phyloP scores from a whole-genome alignment of 2,113 vertebrate genomes.

The Tachycineta bicolor region DNA sequence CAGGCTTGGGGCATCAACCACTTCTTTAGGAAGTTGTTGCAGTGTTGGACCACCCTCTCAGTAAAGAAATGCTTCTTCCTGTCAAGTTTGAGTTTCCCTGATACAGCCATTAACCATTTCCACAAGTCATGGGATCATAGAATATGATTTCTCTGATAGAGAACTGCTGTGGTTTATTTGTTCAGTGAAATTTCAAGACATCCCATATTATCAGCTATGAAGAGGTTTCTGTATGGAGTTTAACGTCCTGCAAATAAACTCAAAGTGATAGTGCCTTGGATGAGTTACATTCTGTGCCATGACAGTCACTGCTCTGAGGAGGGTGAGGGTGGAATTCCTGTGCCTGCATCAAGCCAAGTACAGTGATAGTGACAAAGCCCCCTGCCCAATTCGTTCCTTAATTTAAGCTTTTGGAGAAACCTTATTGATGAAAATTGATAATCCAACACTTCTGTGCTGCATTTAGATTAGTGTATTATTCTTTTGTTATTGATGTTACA shows the following conservation, averaged over 20 bases:
- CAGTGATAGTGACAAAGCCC: not conserved
- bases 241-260: not conserved
- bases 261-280: not conserved
- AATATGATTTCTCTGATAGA: not conserved
- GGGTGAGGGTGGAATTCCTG: not conserved
- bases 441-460: not conserved
- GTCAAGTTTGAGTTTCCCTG: not conserved
- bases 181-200: not conserved
- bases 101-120: not conserved
- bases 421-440: not conserved
- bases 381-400: not conserved
- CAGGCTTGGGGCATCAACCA: rapidly evolving
- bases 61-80: not conserved
- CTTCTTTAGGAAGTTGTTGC: not conserved
- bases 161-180: not conserved
- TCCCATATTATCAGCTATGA: not conserved
- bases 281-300: not conserved
- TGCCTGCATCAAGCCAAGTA: not conserved
- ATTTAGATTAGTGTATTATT: not conserved
- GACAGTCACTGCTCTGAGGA: not conserved
- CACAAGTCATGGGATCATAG: not conserved
- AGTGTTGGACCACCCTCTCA: not conserved
- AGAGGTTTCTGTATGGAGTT: not conserved
- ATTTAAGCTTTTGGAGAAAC: not conserved
- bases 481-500: constrained; percentile 47